Conservation (phyloP, 2,113 vertebrate species). For the Laterallus jamaicensis region DNA sequence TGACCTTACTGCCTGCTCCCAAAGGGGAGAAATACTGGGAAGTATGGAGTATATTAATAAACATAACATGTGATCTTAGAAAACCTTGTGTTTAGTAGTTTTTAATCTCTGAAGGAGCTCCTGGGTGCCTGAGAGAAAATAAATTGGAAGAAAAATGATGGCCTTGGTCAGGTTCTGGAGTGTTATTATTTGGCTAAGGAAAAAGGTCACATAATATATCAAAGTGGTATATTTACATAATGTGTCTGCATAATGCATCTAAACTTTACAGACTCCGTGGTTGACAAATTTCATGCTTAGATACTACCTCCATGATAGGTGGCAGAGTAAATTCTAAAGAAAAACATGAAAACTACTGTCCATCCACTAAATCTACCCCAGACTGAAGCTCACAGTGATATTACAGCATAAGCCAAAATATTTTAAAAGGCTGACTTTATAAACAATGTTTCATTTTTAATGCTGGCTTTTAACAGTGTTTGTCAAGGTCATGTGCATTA, state of each 20-base stretch:
- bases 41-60: not conserved
- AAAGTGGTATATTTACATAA: slow-evolving; percentile 54
- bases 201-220: slow-evolving; percentile 51
- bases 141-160: slow-evolving; percentile 1
- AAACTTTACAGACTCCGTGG: not conserved
- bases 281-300: not conserved
- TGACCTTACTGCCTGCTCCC: not conserved
- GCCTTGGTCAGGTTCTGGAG: not conserved
- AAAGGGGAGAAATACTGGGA: not conserved
- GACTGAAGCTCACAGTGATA: not conserved
- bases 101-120: not conserved
- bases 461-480: not conserved
- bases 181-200: slow-evolving; percentile 15
- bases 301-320: not conserved
- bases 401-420: not conserved
- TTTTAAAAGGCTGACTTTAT: not conserved
- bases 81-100: not conserved
- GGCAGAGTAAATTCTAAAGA: not conserved
- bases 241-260: not conserved
- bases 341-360: not conserved
- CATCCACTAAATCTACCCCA: not conserved
- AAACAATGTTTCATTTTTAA: not conserved
- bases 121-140: slow-evolving; percentile 13
- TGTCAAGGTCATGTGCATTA: not conserved
- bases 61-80: not conserved